Evolutionary conservation across 1,140 invertebrate species (phyloP), one percentile per base, ranked within the genome.

Genomic region (Temnothorax curvispinosus): DNA sequence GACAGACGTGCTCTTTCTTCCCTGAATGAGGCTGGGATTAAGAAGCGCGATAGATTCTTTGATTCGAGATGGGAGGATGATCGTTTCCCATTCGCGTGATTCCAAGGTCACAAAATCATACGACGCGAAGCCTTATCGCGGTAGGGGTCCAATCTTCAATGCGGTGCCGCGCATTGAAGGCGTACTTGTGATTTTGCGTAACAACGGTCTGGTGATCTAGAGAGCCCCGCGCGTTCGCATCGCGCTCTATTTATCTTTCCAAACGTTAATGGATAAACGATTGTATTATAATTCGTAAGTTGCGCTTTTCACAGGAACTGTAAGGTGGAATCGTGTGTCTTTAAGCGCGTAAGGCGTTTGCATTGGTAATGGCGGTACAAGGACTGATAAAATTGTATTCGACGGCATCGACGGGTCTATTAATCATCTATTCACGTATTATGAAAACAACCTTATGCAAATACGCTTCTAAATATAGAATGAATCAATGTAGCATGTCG

Each of bases 31-130:
- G 3, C 75, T 58, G 27, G 76, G 89, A 91, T 91, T 90, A 69
- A 85, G 76, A 74, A 32, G 81, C 69, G 60, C 89, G 90, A 91
- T 91, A 88, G 89, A 90, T 87, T 91, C 82, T 74, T 86, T 80
- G 87, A 88, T 82, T 88, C 87, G 84, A 84, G 81, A 80, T 6
- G 65, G n/a, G 64, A 90, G 90, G 78, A 62, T 50, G 86, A 65
- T 77, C 64, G 77, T 52, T 5, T 54, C 54, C 35, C 77, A 47
- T 44, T 74, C 56, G 54, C 27, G 44, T 27, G 69, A 75, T 60
- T 41, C 47, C 54, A 60, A 81, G 65, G 52, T 82, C 67, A 18
- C 41, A 9, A 35, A 71, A 54, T 81, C 77, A 32, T 27, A 8
- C 41, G 21, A 41, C 32, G 27, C 13, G 21, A 7, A 11, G 21